phyloP scores from a whole-genome alignment of 2,888 invertebrate genomes.

The Amphipyra tragopoginis region DNA sequence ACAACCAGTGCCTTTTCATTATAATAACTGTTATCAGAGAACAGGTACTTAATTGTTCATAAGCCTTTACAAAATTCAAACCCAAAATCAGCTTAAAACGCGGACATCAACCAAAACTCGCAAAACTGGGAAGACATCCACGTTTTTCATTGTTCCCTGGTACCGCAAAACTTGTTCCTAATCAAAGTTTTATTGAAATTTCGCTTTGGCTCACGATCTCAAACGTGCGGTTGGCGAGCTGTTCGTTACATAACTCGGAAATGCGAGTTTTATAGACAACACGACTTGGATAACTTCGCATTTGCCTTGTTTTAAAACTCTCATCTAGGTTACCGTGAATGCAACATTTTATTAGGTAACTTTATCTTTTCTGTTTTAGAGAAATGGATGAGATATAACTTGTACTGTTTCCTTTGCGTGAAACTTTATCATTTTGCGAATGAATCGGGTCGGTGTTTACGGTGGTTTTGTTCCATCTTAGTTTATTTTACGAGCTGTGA shows the following conservation, averaged over 20 bases:
- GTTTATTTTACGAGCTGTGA: constrained; percentile 11
- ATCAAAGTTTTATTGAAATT: constrained; percentile 59
- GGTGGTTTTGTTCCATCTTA: not conserved
- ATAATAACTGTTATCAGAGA: too few species aligned
- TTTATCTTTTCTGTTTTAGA: constrained; percentile 12
- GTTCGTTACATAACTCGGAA: constrained; percentile 31
- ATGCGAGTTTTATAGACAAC: constrained; percentile 50
- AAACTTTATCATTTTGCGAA: not conserved
- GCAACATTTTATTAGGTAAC: constrained; percentile 25
- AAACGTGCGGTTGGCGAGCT: constrained; percentile 34
- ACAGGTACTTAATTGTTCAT: not conserved
- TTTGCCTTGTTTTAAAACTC: constrained; percentile 49
- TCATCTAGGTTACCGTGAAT: constrained; percentile 37
- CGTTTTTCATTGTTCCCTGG: constrained; percentile 45
- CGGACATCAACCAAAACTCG: constrained; percentile 8
- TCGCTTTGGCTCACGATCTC: constrained; percentile 42
- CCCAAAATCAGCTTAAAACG: constrained; percentile 4
- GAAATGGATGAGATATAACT: not conserved
- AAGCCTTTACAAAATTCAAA: not conserved
- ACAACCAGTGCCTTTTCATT: too few species aligned
- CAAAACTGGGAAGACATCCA: constrained; percentile 35
- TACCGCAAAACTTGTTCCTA: constrained; percentile 37
- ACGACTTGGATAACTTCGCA: constrained; percentile 29
- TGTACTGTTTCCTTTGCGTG: not conserved
- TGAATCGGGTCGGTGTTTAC: constrained; percentile 10